These are phyloP conservation scores for Vespertilio murinus DNA, from an alignment of 2,797 vertebrate species.

Conservation along the genomic window DNA sequence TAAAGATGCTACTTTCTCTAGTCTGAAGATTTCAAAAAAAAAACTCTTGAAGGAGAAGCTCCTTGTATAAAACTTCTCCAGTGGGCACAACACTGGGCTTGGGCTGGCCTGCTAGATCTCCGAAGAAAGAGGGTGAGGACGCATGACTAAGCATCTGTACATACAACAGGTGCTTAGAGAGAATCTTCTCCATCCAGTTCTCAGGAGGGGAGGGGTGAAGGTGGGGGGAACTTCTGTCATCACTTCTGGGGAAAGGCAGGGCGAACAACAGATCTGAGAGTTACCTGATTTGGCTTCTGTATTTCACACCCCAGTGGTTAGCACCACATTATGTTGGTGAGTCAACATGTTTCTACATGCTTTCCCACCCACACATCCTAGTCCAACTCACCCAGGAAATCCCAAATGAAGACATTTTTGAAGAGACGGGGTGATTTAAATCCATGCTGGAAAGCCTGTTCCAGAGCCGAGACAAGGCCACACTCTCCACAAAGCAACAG, in stretches of 20 bases:
- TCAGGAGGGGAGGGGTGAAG: background rate
- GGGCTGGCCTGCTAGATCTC: background rate
- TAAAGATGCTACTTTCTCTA: slow-evolving; percentile 42
- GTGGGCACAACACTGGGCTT: background rate
- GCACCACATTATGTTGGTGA: background rate
- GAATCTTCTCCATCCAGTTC: background rate
- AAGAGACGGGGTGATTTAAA: slow-evolving; percentile 98
- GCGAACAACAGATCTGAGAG: background rate
- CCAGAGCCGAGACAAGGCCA: slow-evolving; percentile 96
- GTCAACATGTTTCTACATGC: background rate
- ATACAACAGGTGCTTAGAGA: background rate
- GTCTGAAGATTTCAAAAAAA: background rate
- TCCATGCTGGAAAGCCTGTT: slow-evolving; percentile 98
- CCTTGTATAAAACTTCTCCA: background rate
- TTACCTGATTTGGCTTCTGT: background rate
- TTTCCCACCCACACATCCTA: background rate
- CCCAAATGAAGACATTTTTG: slow-evolving; percentile 99
- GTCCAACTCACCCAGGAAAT: slow-evolving; percentile 93
- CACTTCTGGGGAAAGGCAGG: background rate
- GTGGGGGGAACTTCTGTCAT: background rate
- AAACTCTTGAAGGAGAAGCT: background rate
- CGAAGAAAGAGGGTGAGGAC: background rate
- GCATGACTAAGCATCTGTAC: background rate
- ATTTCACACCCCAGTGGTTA: background rate
- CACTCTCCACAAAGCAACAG: slow-evolving; percentile 97